These are phyloP conservation scores for Pseudomyrmex concolor DNA, from an alignment of 1,140 invertebrate species.

Conservation along the genomic window DNA sequence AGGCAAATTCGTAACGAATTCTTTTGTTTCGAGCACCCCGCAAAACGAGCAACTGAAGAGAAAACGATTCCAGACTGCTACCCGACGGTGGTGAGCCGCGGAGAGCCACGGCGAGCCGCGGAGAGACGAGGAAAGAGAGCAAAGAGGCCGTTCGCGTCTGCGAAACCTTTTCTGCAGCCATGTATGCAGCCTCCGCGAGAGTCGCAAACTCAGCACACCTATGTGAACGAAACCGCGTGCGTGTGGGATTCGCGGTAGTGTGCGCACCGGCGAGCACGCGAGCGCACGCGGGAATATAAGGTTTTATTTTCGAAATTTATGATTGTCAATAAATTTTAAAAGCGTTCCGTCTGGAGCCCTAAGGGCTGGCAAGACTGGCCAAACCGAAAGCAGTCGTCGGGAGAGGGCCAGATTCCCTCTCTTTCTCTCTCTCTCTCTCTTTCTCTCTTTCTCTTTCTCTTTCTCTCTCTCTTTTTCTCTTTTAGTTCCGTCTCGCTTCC, in stretches of 20 bases:
- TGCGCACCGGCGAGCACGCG: conserved; percentile 46
- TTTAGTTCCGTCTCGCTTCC: conserved; percentile 68
- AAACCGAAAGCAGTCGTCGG: conserved; percentile 80
- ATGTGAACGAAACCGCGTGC: background rate
- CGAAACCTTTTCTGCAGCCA: conserved; percentile 76
- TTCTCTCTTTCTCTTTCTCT: conserved; percentile 42
- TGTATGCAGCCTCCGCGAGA: conserved; percentile 68
- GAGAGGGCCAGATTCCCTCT: conserved; percentile 72
- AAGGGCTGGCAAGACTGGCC: conserved; percentile 84
- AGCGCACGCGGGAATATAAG: conserved; percentile 83
- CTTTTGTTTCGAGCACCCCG: conserved; percentile 83
- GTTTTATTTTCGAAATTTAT: conserved; percentile 86
- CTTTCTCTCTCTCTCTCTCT: conserved; percentile 55
- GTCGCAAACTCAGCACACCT: conserved; percentile 63
- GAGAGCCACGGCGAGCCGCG: conserved; percentile 53
- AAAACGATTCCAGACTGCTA: conserved; percentile 78
- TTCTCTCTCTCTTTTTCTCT: conserved; percentile 38
- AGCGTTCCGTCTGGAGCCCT: conserved; percentile 85
- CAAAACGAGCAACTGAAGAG: conserved; percentile 79
- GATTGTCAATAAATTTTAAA: conserved; percentile 87
- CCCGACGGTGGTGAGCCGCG: conserved; percentile 63
- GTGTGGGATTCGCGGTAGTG: conserved; percentile 33
- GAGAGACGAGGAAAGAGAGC: conserved; percentile 63
- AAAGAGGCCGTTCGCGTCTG: conserved; percentile 67
- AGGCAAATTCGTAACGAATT: conserved; percentile 83